Evolutionary conservation across 2,797 vertebrate species (phyloP).

Genomic region (Allobates femoralis): DNA sequence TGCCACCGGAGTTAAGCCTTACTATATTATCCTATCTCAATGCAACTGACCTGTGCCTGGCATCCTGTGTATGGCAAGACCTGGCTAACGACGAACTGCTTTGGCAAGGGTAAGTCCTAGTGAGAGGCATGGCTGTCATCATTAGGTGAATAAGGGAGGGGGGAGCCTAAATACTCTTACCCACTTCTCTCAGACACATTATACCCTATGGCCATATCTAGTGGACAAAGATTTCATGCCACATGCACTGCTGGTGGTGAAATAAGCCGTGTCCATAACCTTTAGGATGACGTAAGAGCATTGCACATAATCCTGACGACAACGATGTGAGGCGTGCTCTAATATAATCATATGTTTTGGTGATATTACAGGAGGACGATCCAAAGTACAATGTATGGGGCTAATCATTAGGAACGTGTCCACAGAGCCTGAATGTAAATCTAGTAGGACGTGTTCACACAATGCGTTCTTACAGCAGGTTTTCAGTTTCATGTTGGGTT

Average conservation of each 20-base stretch:
- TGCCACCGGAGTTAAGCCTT: constrained; percentile 95
- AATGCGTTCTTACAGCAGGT: too few species aligned
- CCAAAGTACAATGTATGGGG: not conserved
- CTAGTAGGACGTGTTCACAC: too few species aligned
- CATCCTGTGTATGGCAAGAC: constrained; percentile 96
- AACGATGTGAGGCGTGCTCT: too few species aligned
- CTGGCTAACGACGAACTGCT: constrained; percentile 95
- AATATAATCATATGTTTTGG: too few species aligned
- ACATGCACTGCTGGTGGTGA: not conserved
- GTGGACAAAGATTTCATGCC: not conserved
- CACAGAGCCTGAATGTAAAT: not conserved
- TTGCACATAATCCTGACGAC: too few species aligned
- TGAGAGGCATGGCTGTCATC: not conserved
- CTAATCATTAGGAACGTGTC: not conserved
- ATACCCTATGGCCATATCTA: not conserved
- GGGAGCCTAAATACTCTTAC: too few species aligned
- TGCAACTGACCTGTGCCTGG: constrained; percentile 95
- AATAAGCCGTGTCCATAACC: too few species aligned
- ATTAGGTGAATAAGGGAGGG: too few species aligned
- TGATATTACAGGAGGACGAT: too few species aligned
- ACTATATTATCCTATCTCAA: constrained; percentile 98
- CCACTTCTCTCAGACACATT: not conserved
- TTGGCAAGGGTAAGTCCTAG: constrained; percentile 91
- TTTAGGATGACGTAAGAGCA: too few species aligned
- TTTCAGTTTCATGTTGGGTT: too few species aligned